Percentiles rank a stretch among this genome's conserved stretches.
phyloP scores from a whole-genome alignment of 2,113 vertebrate species.

The Pantherophis guttatus region DNA sequence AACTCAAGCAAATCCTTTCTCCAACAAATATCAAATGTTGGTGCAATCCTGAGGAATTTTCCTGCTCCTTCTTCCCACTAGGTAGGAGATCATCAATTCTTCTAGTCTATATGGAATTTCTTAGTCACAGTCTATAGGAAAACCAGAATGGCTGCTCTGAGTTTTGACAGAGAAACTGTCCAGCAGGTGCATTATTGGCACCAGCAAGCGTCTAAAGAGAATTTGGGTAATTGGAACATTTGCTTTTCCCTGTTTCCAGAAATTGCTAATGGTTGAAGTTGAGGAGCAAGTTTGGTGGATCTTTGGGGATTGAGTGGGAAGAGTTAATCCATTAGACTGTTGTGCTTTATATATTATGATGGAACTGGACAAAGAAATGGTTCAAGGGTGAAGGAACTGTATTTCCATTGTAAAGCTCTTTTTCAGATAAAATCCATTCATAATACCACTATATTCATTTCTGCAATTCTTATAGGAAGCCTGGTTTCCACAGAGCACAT shows the following conservation, averaged over 20 bases:
- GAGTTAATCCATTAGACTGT: not conserved
- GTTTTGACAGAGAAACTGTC: not conserved
- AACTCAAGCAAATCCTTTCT: slow-evolving; percentile 45
- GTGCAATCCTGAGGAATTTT: slow-evolving; percentile 8
- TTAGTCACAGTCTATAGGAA: not conserved
- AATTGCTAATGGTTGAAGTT: not conserved
- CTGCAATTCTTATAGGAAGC: not conserved
- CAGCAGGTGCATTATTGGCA: not conserved
- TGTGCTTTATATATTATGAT: not conserved
- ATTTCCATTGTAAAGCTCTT: too few species aligned
- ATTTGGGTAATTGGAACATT: not conserved
- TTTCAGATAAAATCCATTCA: not conserved
- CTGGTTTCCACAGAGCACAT: not conserved
- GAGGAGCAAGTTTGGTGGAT: not conserved
- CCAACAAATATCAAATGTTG: slow-evolving; percentile 9
- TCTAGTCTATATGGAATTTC: not conserved
- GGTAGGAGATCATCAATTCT: not conserved
- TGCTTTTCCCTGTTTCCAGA: not conserved
- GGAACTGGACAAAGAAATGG: not conserved
- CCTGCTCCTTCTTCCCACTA: not conserved
- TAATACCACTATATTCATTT: not conserved
- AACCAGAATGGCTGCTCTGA: not conserved
- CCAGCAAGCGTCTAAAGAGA: not conserved
- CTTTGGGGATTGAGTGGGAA: not conserved
- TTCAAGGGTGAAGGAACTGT: not conserved